Conservation (phyloP, 2,888 invertebrate species). For the Dyspetes luteomarginatus region DNA sequence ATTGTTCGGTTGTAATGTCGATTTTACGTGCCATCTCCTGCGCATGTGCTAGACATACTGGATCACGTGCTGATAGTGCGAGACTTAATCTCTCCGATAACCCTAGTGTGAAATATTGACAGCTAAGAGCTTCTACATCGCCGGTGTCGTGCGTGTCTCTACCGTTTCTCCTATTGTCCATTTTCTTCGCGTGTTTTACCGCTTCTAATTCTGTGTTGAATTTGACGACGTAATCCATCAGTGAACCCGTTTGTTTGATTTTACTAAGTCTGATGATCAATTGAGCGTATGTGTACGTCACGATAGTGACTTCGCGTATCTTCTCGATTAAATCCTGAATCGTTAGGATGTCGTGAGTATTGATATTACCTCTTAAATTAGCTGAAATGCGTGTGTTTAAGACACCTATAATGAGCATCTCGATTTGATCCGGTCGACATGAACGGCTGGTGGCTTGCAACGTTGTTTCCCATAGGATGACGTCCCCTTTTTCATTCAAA, state of each 20-base stretch:
- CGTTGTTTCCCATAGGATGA: conserved; percentile 28
- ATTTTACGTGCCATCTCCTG: neutral
- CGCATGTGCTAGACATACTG: neutral
- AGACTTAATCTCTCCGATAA: conserved; percentile 3
- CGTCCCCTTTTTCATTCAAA: conserved; percentile 21
- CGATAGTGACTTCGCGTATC: neutral
- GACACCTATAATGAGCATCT: conserved; percentile 28
- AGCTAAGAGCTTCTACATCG: conserved; percentile 6
- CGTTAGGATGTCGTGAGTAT: conserved; percentile 1
- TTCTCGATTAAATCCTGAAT: conserved; percentile 5
- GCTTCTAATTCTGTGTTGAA: conserved; percentile 2
- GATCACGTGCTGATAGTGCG: conserved; percentile 1
- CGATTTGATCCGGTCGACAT: conserved; percentile 28
- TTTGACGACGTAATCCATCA: conserved; percentile 3
- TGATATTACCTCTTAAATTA: conserved; percentile 27
- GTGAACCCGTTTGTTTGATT: conserved; percentile 7
- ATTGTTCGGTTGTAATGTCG: neutral
- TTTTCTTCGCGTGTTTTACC: neutral
- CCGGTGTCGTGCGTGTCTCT: conserved; percentile 2
- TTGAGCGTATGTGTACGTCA: neutral
- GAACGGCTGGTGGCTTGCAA: conserved; percentile 4
- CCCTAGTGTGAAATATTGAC: conserved; percentile 6
- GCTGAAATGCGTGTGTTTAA: conserved; percentile 23
- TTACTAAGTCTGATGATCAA: conserved; percentile 3
- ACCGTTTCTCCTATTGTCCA: neutral